A percentile compares a stretch with the other conserved stretches of the same genome.
Evolutionary conservation across 2,113 vertebrate genomes (phyloP).

Genomic region (Corydoras maculifer): DNA sequence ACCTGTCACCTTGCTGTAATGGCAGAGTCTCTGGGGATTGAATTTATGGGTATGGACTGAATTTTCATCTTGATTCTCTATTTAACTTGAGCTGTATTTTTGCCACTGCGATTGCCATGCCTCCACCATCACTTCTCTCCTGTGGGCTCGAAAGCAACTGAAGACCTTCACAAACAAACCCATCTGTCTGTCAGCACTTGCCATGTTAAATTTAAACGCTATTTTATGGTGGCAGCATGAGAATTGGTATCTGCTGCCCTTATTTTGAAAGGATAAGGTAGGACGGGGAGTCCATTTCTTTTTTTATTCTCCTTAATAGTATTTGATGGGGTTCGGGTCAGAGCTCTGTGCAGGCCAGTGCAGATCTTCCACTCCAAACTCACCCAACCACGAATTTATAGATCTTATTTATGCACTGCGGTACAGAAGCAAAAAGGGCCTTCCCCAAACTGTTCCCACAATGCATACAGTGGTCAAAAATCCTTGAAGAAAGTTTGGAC

Average conservation of each 20-base stretch:
- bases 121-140: constrained; percentile 46
- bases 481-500: no score
- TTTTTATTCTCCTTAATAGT: no score
- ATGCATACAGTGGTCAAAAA: no score
- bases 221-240: constrained; percentile 56
- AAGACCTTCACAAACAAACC: constrained; percentile 55
- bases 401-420: no score
- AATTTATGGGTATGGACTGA: constrained; percentile 98
- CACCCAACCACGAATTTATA: no score
- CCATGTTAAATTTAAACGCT: constrained; percentile 42
- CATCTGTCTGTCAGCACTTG: constrained; percentile 44
- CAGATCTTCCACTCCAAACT: no score
- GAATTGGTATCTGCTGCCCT: constrained; percentile 52
- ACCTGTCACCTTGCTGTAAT: constrained; percentile 78
- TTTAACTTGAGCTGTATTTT: constrained; percentile 60
- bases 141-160: constrained; percentile 54
- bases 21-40: constrained; percentile 99
- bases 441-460: no score
- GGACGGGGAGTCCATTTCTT: no score
- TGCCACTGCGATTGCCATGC: constrained; percentile 53
- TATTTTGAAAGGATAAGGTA: constrained; percentile 1
- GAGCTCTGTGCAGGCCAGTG: no score
- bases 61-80: constrained; percentile 73
- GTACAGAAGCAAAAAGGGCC: no score
- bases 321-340: no score